phyloP scores from a whole-genome alignment of 2,113 vertebrate species.

The Ranitomeya imitator region DNA sequence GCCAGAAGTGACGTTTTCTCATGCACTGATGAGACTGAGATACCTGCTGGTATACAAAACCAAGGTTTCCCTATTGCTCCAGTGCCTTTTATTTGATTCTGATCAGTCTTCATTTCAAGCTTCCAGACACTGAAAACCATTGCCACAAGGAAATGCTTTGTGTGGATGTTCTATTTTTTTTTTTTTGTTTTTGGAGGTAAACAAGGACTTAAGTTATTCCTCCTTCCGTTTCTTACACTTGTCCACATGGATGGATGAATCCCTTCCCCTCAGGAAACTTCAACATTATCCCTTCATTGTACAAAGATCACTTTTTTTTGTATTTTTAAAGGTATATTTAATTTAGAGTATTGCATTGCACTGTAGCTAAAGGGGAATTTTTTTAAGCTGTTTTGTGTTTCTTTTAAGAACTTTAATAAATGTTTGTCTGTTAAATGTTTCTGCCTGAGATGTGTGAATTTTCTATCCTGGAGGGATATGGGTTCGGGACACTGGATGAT shows the following conservation, averaged over 20 bases:
- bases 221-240: slow-evolving; percentile 20
- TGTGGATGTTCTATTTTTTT: slow-evolving; percentile 28
- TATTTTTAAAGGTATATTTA: slow-evolving; percentile 57
- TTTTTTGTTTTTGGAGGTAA: slow-evolving; percentile 43
- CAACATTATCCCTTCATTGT: slow-evolving; percentile 47
- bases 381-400: slow-evolving; percentile 49
- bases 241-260: slow-evolving; percentile 46
- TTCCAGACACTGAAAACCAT: slow-evolving; percentile 46
- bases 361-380: slow-evolving; percentile 56
- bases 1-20: slow-evolving; percentile 32
- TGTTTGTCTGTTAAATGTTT: slow-evolving; percentile 55
- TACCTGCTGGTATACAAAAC: slow-evolving; percentile 9
- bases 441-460: background rate
- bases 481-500: background rate
- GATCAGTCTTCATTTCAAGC: slow-evolving; percentile 29
- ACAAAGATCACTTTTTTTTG: slow-evolving; percentile 35
- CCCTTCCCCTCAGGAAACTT: slow-evolving; percentile 57
- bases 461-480: background rate
- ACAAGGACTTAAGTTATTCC: slow-evolving; percentile 24
- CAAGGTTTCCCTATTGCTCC: slow-evolving; percentile 38
- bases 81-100: slow-evolving; percentile 51
- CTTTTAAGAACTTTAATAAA: slow-evolving; percentile 56
- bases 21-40: slow-evolving; percentile 45
- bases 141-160: slow-evolving; percentile 44
- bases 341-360: slow-evolving; percentile 58